Evolutionary conservation across 2,888 invertebrate species (phyloP).

Genomic region (Aproaerema taeniolella): DNA sequence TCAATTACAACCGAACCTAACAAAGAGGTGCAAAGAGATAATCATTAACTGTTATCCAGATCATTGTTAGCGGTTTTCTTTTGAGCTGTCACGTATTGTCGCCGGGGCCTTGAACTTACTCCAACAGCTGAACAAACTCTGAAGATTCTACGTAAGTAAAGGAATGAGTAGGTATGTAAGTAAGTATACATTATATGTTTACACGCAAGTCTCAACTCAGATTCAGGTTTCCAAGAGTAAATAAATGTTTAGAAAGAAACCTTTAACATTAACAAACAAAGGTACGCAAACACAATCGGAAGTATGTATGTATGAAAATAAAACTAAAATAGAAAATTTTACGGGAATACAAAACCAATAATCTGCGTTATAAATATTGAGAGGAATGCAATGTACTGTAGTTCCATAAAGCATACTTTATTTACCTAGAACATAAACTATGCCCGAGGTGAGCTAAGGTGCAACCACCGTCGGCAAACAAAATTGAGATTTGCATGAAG

Average conservation of each 20-base stretch:
- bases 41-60: constrained; percentile 24
- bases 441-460: constrained; percentile 41
- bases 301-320: too few species aligned
- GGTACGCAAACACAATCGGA: too few species aligned
- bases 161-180: too few species aligned
- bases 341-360: too few species aligned
- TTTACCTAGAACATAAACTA: constrained; percentile 46
- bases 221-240: too few species aligned
- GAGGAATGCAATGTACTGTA: constrained; percentile 36
- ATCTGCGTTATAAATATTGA: too few species aligned
- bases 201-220: too few species aligned
- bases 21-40: constrained; percentile 18
- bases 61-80: constrained; percentile 20
- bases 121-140: constrained; percentile 52
- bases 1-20: too few species aligned
- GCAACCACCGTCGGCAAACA: constrained; percentile 70
- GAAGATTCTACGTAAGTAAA: constrained; percentile 26
- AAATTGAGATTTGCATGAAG: constrained; percentile 69
- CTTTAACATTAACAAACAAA: too few species aligned
- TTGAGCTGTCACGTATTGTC: constrained; percentile 31
- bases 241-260: too few species aligned
- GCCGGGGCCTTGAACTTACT: constrained; percentile 63
- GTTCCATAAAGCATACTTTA: constrained; percentile 6
- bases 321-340: too few species aligned
- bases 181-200: too few species aligned